Conservation (phyloP, 1,140 invertebrate species). For the Anoplolepis gracilipes region DNA sequence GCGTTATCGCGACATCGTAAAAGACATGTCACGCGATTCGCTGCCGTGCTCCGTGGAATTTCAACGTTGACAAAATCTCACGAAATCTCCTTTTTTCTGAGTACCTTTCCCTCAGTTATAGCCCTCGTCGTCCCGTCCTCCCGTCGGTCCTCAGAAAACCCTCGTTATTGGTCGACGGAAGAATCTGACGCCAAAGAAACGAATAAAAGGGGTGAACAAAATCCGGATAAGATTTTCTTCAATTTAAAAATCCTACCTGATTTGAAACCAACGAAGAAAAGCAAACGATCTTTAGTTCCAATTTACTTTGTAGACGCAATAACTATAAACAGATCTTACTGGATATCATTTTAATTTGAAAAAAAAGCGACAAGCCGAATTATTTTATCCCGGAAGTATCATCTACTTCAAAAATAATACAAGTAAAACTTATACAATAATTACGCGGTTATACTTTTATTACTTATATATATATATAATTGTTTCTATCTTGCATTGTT, state of each 20-base stretch:
- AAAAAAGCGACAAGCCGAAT: background rate
- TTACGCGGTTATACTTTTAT: background rate
- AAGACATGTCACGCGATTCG: slow-evolving; percentile 45
- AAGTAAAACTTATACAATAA: background rate
- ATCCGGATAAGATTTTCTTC: background rate
- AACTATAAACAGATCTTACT: background rate
- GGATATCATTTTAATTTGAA: background rate
- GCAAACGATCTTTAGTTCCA: background rate
- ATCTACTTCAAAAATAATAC: background rate
- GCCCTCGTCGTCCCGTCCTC: background rate
- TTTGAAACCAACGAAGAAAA: slow-evolving; percentile 16
- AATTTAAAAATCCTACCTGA: slow-evolving; percentile 9
- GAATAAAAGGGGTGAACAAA: slow-evolving; percentile 4
- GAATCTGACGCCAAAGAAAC: slow-evolving; percentile 16
- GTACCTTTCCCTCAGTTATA: slow-evolving; percentile 17
- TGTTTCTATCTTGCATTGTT: background rate
- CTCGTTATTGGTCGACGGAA: slow-evolving; percentile 43
- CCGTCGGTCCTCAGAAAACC: slow-evolving; percentile 22
- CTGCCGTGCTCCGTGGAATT: background rate
- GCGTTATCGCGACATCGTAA: slow-evolving; percentile 56
- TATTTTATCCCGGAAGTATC: background rate
- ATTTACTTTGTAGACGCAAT: background rate
- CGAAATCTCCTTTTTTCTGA: slow-evolving; percentile 27
- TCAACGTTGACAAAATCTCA: slow-evolving; percentile 46
- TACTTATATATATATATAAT: background rate